phyloP scores from a whole-genome alignment of 2,888 invertebrate genomes.

The Drosophila pseudotakahashii region DNA sequence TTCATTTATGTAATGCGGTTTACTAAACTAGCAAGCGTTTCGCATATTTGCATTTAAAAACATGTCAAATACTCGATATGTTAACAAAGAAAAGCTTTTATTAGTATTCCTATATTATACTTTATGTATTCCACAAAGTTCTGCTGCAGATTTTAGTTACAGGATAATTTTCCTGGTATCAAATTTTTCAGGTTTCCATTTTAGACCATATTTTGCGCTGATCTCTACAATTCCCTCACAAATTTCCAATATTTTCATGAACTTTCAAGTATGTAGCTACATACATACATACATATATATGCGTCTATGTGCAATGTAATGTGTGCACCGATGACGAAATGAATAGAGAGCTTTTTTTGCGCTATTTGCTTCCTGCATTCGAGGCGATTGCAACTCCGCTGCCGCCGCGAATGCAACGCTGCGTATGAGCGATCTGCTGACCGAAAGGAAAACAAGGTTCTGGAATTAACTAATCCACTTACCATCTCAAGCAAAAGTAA shows the following conservation, averaged over 20 bases:
- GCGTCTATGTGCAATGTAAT: constrained; percentile 30
- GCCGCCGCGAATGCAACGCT: constrained; percentile 42
- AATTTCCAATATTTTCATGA: constrained; percentile 47
- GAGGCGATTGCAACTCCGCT: constrained; percentile 45
- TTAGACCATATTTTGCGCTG: not conserved
- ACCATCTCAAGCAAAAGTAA: constrained; percentile 68
- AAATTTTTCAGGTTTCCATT: not conserved
- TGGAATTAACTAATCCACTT: constrained; percentile 8
- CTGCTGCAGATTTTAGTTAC: not conserved
- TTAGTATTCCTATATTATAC: constrained; percentile 9
- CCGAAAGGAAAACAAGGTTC: constrained; percentile 3
- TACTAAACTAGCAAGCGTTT: not conserved
- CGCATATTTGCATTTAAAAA: constrained; percentile 14
- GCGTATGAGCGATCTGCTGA: constrained; percentile 44
- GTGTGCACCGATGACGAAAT: constrained; percentile 61
- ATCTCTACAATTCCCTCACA: constrained; percentile 1
- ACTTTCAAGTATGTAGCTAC: constrained; percentile 41
- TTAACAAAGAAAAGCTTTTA: constrained; percentile 42
- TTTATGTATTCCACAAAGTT: not conserved
- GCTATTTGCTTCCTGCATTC: constrained; percentile 66
- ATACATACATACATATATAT: constrained; percentile 9
- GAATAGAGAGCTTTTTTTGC: constrained; percentile 62
- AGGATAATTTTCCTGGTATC: no score
- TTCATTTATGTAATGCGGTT: not conserved
- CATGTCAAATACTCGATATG: constrained; percentile 34